Base-by-base conservation (phyloP, 2,888 invertebrate genomes). In the Ormyrus labotus region DNA sequence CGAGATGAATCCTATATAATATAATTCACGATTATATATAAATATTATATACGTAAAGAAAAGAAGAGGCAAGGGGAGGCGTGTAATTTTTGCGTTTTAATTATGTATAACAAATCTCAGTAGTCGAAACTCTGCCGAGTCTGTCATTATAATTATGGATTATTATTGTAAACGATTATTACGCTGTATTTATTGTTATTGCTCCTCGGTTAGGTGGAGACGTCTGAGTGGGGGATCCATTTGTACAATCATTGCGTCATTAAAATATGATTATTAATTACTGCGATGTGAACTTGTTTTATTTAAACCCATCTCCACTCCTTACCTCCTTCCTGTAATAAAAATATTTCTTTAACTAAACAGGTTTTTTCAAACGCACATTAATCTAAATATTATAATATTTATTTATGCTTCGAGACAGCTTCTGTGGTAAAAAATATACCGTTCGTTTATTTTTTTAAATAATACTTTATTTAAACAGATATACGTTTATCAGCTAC, bases 191-290 rank as follows among this genome's bases (percentile, higher is more conserved):
- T 86, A 87, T 89, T 89, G 88, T 90, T 89, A 88, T 88, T 89
- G 89, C 90, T 90, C 88, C 88, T 90, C 87, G 87, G 89, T 90
- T 90, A 87, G 85, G 86, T 87, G 87, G 85, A 86, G 87, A 88
- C 86, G 87, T 89, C 90, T 88, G 88, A 89, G 87, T 87, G 85
- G 84, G 86, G 88, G 88, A 89, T 90, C 89, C 87, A 90, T 90
- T 90, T 90, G 90, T 90, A 90, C 90, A 89, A 90, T 90, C 89
- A 90, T 90, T 89, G 89, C 88, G 88, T 89, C 89, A 90, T 90
- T 90, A 90, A 90, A 90, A 87, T 90, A 90, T 90, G 89, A 90
- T 90, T 90, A 90, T 88, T 90, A 88, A 89, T 80, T 82, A 82
- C 72, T 82, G 81, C 80, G 78, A 82, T 75, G 68, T 34, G 71